Base-by-base conservation (phyloP, 2,888 invertebrate species). In the Conomelus anceps region DNA sequence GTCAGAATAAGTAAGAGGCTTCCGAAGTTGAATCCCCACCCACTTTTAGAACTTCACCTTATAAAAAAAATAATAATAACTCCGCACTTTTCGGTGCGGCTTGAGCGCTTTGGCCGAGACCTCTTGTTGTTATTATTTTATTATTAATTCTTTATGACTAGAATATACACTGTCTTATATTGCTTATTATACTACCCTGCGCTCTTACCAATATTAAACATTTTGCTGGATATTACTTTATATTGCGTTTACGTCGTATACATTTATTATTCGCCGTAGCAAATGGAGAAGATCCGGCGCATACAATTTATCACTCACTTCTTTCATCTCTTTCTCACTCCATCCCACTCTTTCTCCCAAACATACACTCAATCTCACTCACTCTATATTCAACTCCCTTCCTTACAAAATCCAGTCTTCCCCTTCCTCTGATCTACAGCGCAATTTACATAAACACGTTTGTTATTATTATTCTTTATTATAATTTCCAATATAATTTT, bases 71-170 rank as follows among this genome's bases (percentile, higher is more conserved):
- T n/a, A 63, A 63, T n/a, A 63, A 63, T 63, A 63, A 63, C 63
- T n/a, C 63, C 1, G 63, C n/a, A 63, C 63, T 63, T 63, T 13
- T 63, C 63, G 63, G 63, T 63, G n/a, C 1, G n/a, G 63, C 63
- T 13, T 1, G 63, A 63, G 63, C 63, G 63, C 63, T 63, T 63
- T n/a, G 63, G 63, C 63, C 63, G 63, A 63, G 63, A 63, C n/a
- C 63, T 63, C 63, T 86, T 86, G 29, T 86, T 86, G 26, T 86
- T 86, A 86, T 86, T 86, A 86, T 86, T 86, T 86, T 86, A 86
- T 86, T 86, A 86, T 86, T 86, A 86, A 86, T 86, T 86, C 29
- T 86, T 86, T 86, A 86, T 86, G 86, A 86, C 86, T 86, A 26
- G 22, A 86, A 86, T 86, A 86, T 86, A 86, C 86, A 24, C 22